Percentiles rank a stretch among this genome's conserved stretches.
Conservation (phyloP, 1,140 invertebrate genomes). For the Chlorops oryzae region DNA sequence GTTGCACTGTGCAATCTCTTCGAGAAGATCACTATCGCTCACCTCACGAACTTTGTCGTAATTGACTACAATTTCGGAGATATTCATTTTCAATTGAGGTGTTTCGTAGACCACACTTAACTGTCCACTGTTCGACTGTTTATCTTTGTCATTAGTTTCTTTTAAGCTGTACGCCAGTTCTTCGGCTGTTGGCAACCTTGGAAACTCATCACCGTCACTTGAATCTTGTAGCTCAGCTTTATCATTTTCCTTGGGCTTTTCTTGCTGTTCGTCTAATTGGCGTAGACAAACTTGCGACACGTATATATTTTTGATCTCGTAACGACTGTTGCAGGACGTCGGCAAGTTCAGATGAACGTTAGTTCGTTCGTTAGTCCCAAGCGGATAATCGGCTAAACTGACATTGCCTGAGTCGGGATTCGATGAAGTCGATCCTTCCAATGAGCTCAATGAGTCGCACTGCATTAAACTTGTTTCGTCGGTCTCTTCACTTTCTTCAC, state of each 20-base stretch:
- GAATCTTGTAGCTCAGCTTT: neutral
- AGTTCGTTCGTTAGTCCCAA: slow-evolving; percentile 15
- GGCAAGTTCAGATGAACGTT: slow-evolving; percentile 33
- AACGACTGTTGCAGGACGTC: slow-evolving; percentile 31
- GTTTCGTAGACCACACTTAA: slow-evolving; percentile 28
- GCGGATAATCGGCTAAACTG: slow-evolving; percentile 38
- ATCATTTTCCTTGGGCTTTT: slow-evolving; percentile 11
- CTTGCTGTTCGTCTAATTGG: slow-evolving; percentile 6
- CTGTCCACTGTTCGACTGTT: neutral
- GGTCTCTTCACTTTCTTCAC: neutral
- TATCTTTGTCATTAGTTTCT: neutral
- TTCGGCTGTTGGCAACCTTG: slow-evolving; percentile 32
- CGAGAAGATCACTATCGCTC: slow-evolving; percentile 1
- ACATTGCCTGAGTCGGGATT: slow-evolving; percentile 45
- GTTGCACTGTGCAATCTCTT: neutral
- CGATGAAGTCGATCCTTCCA: slow-evolving; percentile 41
- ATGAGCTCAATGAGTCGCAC: slow-evolving; percentile 37
- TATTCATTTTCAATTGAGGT: slow-evolving; percentile 34
- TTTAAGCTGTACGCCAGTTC: slow-evolving; percentile 31
- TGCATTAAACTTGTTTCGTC: no score
- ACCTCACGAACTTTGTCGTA: slow-evolving; percentile 25
- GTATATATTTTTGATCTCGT: slow-evolving; percentile 33
- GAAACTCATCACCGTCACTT: slow-evolving; percentile 22
- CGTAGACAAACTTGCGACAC: slow-evolving; percentile 31
- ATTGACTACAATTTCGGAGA: slow-evolving; percentile 36